Evolutionary conservation across 2,113 vertebrate species (phyloP).

Genomic region (Neomonachus schauinslandi): DNA sequence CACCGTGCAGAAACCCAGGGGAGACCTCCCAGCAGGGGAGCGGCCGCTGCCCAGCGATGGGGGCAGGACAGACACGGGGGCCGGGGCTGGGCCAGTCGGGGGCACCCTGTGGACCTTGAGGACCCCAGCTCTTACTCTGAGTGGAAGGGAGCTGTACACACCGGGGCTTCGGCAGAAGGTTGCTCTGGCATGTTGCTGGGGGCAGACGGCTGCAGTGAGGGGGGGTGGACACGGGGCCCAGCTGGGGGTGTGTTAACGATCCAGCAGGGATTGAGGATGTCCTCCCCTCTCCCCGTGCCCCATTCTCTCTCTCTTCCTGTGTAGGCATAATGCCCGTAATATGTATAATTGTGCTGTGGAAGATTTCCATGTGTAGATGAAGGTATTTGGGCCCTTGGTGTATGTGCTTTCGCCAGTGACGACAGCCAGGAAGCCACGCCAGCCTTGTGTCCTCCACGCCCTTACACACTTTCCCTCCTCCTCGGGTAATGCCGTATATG

Average conservation of each 20-base stretch:
- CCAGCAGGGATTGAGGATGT: too few species aligned
- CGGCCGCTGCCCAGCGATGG: fast-evolving
- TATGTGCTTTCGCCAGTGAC: fast-evolving
- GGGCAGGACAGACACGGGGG: fast-evolving
- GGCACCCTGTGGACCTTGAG: not conserved
- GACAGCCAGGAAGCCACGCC: not conserved
- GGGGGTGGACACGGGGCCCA: too few species aligned
- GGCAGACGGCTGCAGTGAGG: not conserved
- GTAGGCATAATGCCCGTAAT: not conserved
- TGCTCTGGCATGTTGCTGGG: not conserved
- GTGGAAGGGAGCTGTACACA: fast-evolving
- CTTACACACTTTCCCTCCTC: fast-evolving
- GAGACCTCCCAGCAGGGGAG: not conserved
- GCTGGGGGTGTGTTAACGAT: not conserved
- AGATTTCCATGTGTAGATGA: not conserved
- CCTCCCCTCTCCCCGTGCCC: fast-evolving
- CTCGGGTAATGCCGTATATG: fast-evolving
- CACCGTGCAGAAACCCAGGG: fast-evolving
- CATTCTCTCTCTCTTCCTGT: not conserved
- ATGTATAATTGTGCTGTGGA: not conserved
- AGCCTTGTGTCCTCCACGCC: fast-evolving
- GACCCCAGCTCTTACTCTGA: not conserved
- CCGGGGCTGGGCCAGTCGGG: fast-evolving
- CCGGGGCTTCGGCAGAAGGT: not conserved
- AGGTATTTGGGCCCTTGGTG: not conserved